These are phyloP conservation scores for Mormyrops boulengeri DNA, from an alignment of 2,797 vertebrate genomes.

Conservation along the genomic window DNA sequence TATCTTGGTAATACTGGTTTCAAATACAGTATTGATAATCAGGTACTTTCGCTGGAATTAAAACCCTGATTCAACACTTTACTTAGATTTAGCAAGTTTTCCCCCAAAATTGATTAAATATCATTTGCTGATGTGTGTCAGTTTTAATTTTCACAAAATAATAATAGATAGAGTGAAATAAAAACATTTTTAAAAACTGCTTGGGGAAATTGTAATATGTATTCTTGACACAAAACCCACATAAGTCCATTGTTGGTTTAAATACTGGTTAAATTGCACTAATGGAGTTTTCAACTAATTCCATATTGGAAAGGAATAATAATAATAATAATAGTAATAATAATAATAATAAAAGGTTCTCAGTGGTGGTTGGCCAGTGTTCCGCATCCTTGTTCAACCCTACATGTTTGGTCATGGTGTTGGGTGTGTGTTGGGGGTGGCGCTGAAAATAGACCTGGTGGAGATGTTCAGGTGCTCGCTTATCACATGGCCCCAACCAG, in stretches of 20 bases:
- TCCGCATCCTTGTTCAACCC: background rate
- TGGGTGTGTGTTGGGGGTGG: background rate
- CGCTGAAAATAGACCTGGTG: background rate
- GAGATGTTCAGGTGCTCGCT: background rate
- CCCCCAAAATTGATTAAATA: background rate
- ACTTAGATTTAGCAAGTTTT: background rate
- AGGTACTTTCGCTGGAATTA: background rate
- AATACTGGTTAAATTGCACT: background rate
- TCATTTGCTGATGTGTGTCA: background rate
- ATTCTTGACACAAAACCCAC: background rate
- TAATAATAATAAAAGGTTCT: background rate
- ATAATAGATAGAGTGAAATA: background rate
- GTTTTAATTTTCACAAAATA: background rate
- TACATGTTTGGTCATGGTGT: background rate
- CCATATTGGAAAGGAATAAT: background rate
- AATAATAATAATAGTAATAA: background rate
- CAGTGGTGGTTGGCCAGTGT: background rate
- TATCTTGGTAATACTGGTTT: background rate
- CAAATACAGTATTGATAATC: background rate
- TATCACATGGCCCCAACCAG: conserved; percentile 1
- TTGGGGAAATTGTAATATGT: background rate
- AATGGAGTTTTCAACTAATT: background rate
- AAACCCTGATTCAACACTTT: background rate
- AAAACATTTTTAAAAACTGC: background rate
- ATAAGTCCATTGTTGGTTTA: background rate